A percentile compares a stretch with the other conserved stretches of the same genome.
Conservation (phyloP, 2,113 vertebrate genomes). For the Cyanoramphus novaezelandiae region DNA sequence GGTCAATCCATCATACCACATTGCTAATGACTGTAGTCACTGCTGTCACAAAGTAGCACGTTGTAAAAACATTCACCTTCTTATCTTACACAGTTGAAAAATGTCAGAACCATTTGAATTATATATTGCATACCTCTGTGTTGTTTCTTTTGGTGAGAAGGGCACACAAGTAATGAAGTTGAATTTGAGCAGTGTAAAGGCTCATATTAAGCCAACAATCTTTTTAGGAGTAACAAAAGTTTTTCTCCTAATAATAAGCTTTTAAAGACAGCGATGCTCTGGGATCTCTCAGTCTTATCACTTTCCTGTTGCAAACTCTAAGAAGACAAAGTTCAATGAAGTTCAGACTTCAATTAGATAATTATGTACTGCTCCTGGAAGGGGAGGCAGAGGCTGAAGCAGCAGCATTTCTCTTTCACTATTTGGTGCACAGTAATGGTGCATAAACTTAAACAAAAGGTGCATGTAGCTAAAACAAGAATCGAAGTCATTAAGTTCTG, state of each 20-base stretch:
- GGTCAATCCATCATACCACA: background rate
- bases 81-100: background rate
- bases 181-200: background rate
- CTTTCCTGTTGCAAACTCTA: background rate
- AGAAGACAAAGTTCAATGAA: background rate
- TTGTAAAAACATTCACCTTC: background rate
- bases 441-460: background rate
- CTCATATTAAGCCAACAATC: background rate
- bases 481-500: background rate
- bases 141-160: background rate
- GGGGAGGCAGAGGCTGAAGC: background rate
- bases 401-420: background rate
- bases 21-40: background rate
- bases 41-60: background rate
- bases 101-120: background rate
- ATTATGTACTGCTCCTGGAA: background rate
- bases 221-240: background rate
- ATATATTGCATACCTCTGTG: background rate
- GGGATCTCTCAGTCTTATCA: background rate
- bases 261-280: background rate
- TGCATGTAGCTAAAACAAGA: background rate
- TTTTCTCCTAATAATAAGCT: background rate
- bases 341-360: background rate
- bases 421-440: background rate
- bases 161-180: background rate